Conservation (phyloP, 2,113 vertebrate genomes). For the Dasyprocta punctata region DNA sequence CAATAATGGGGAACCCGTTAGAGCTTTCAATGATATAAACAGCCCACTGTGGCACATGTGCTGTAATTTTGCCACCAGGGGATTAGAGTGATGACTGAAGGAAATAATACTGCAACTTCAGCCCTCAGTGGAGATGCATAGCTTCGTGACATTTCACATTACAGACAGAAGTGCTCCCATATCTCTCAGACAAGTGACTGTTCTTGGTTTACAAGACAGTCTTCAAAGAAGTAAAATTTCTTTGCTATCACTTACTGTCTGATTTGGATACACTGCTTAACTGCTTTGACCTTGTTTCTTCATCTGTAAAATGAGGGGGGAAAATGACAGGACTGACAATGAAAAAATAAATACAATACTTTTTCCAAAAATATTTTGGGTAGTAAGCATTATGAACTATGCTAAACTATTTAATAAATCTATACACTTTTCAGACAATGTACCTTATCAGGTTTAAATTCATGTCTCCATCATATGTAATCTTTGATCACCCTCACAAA, state of each 20-base stretch:
- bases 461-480: fast-evolving
- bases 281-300: neutral
- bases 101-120: neutral
- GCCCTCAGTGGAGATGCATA: fast-evolving
- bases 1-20: neutral
- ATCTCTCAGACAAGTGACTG: neutral
- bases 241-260: neutral
- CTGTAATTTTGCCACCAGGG: neutral
- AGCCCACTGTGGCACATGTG: neutral
- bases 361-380: neutral
- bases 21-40: neutral
- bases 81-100: neutral
- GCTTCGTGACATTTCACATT: neutral
- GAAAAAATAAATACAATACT: neutral
- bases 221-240: neutral
- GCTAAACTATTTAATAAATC: neutral
- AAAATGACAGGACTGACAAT: neutral
- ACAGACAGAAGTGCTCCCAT: neutral
- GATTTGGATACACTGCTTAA: neutral
- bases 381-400: neutral
- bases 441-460: neutral
- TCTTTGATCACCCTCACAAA: neutral
- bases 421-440: neutral
- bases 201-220: neutral
- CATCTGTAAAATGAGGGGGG: neutral